Percentiles rank a stretch among this genome's conserved stretches.
These are phyloP conservation scores for Dorcus parallelipipedus DNA, from an alignment of 2,888 invertebrate genomes.

Conservation along the genomic window DNA sequence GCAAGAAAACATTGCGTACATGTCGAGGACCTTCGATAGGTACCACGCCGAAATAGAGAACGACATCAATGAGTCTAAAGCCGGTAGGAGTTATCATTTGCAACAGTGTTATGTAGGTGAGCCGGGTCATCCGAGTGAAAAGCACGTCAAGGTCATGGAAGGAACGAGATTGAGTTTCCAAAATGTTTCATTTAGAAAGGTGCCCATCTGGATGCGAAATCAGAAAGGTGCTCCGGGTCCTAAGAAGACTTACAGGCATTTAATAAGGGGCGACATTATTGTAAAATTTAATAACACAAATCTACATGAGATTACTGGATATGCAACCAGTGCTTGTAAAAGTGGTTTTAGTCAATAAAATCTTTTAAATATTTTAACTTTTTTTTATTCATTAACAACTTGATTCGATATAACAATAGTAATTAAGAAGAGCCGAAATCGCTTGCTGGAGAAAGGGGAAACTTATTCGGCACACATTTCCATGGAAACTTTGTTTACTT, in stretches of 20 bases:
- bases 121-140: conserved; percentile 33
- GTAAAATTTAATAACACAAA: conserved; percentile 40
- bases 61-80: conserved; percentile 43
- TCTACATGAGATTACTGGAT: conserved; percentile 42
- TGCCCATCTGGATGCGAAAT: conserved; percentile 25
- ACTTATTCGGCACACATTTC: no score
- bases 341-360: no score
- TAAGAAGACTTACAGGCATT: conserved; percentile 40
- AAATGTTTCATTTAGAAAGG: conserved; percentile 31
- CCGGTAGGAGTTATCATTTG: not conserved
- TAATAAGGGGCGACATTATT: conserved; percentile 43
- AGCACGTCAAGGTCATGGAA: conserved; percentile 31
- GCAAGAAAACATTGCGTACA: conserved; percentile 36
- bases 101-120: conserved; percentile 34
- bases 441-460: no score
- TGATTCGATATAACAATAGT: no score
- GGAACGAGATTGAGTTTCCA: conserved; percentile 39
- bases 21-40: conserved; percentile 38
- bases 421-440: no score
- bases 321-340: conserved; percentile 23
- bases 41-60: conserved; percentile 47
- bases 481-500: no score
- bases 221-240: conserved; percentile 21
- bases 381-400: no score
- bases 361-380: no score